Conservation (phyloP, 2,888 invertebrate species). For the Digitonthophagus gazella region DNA sequence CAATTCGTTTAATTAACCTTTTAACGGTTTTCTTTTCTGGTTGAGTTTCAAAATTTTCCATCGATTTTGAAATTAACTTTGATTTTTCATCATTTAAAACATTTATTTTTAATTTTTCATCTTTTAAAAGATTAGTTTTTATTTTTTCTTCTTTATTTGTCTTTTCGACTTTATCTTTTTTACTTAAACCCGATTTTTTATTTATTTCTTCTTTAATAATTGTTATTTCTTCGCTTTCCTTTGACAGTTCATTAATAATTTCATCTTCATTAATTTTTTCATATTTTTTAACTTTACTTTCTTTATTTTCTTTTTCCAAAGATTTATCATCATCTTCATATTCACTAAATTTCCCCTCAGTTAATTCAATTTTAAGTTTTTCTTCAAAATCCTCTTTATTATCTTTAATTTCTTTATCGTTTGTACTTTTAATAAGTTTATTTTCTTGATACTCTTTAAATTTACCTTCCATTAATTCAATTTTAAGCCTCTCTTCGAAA, state of each 20-base stretch:
- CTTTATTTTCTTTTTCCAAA: slow-evolving; percentile 9
- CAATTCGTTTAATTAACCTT: not conserved
- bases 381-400: slow-evolving; percentile 3
- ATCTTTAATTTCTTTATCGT: slow-evolving; percentile 5
- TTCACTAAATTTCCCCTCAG: not conserved
- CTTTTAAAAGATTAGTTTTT: slow-evolving; percentile 2
- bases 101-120: not conserved
- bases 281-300: slow-evolving; percentile 3
- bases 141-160: slow-evolving; percentile 10
- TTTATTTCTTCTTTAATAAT: not conserved
- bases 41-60: slow-evolving; percentile 27
- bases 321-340: slow-evolving; percentile 3
- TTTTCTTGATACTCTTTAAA: slow-evolving; percentile 13
- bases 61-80: slow-evolving; percentile 24
- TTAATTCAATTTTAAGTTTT: no score
- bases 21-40: not conserved
- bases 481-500: not conserved
- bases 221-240: not conserved
- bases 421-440: not conserved
- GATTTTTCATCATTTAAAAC: not conserved
- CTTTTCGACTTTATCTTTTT: slow-evolving; percentile 15
- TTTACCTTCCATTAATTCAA: not conserved
- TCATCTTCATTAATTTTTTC: not conserved
- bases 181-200: slow-evolving; percentile 18
- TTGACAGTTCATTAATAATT: not conserved